Conservation (phyloP, 2,113 vertebrate genomes). For the Gobiocypris rarus region DNA sequence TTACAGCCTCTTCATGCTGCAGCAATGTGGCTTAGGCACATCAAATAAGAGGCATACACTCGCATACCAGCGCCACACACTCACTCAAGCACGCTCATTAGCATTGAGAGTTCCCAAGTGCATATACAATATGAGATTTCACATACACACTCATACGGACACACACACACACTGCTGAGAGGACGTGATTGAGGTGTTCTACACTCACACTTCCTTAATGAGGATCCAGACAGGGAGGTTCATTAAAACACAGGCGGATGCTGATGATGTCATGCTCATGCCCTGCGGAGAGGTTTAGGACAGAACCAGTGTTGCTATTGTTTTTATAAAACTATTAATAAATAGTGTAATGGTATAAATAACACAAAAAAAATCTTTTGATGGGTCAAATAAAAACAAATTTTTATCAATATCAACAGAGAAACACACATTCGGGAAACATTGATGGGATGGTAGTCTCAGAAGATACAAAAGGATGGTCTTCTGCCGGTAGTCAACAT, state of each 20-base stretch:
- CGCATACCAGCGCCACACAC: slow-evolving; percentile 5
- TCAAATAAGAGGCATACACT: slow-evolving; percentile 31
- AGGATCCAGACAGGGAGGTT: slow-evolving; percentile 39
- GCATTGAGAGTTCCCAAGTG: slow-evolving; percentile 38
- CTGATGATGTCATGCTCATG: slow-evolving; percentile 45
- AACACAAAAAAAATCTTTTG: not conserved
- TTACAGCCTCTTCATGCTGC: slow-evolving; percentile 47
- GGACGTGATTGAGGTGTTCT: slow-evolving; percentile 40
- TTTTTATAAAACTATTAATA: not conserved
- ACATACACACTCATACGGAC: slow-evolving; percentile 1
- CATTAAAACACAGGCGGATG: slow-evolving; percentile 40
- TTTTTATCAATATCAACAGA: slow-evolving; percentile 24
- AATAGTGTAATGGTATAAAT: too few species aligned
- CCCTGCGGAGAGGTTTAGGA: slow-evolving; percentile 28
- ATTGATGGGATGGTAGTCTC: not conserved
- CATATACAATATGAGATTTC: slow-evolving; percentile 26
- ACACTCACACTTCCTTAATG: slow-evolving; percentile 40
- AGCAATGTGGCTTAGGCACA: slow-evolving; percentile 41
- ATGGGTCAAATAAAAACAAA: not conserved
- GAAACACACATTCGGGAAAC: slow-evolving; percentile 11
- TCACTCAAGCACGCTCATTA: slow-evolving; percentile 34
- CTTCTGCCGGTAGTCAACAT: not conserved
- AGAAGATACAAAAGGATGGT: not conserved
- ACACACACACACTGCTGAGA: slow-evolving; percentile 15
- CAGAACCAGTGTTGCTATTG: not conserved